Conservation (phyloP, 2,888 invertebrate species). For the Zygogramma bicolorata region DNA sequence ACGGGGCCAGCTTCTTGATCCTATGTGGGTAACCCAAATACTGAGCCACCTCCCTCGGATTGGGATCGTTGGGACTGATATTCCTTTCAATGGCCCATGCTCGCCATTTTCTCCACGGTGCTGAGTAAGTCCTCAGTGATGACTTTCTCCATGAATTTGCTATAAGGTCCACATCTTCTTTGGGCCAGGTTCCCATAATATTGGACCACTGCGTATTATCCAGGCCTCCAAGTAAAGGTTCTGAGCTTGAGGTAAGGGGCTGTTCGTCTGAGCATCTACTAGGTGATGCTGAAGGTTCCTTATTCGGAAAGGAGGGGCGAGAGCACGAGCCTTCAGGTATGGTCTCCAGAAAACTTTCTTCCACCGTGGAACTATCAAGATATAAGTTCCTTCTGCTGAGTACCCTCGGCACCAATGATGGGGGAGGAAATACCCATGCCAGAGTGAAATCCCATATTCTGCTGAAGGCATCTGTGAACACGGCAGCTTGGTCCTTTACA, state of each 20-base stretch:
- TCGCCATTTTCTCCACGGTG: conserved; percentile 32
- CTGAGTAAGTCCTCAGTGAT: conserved; percentile 36
- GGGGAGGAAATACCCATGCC: conserved; percentile 56
- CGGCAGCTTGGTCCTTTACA: conserved; percentile 27
- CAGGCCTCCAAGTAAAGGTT: conserved; percentile 50
- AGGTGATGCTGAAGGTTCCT: conserved; percentile 41
- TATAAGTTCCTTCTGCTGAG: conserved; percentile 47
- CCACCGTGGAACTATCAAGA: conserved; percentile 50
- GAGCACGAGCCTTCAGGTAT: conserved; percentile 56
- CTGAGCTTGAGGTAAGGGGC: conserved; percentile 40
- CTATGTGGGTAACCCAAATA: too few species aligned
- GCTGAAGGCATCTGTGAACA: conserved; percentile 45
- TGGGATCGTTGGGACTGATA: conserved; percentile 10
- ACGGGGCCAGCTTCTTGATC: too few species aligned
- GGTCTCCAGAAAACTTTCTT: conserved; percentile 53
- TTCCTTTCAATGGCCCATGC: conserved; percentile 12
- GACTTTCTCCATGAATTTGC: conserved; percentile 37
- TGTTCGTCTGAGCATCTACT: conserved; percentile 33
- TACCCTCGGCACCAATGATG: conserved; percentile 50
- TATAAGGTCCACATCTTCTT: conserved; percentile 34
- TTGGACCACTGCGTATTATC: conserved; percentile 51
- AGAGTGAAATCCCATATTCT: conserved; percentile 37
- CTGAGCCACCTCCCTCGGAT: conserved; percentile 13
- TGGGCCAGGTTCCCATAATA: conserved; percentile 40
- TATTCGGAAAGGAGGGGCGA: conserved; percentile 37